These are phyloP conservation scores for Addax nasomaculatus DNA, from an alignment of 2,113 vertebrate genomes.

Conservation along the genomic window DNA sequence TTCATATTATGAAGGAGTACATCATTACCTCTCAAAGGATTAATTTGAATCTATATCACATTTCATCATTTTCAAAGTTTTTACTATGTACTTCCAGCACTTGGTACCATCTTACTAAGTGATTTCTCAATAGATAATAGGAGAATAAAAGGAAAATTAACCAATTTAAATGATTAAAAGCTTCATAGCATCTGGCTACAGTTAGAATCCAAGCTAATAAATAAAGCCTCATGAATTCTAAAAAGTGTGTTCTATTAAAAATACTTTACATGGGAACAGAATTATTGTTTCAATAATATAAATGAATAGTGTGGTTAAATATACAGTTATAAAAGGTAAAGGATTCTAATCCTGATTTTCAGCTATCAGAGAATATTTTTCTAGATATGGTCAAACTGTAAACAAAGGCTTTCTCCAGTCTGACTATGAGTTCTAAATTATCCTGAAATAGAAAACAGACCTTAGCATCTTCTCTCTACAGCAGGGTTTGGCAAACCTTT, in stretches of 20 bases:
- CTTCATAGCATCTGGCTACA: slow-evolving; percentile 31
- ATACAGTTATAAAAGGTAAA: slow-evolving; percentile 20
- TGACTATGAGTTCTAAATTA: background rate
- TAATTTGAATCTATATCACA: background rate
- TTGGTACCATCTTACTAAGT: background rate
- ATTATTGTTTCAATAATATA: slow-evolving; percentile 35
- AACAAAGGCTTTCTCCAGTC: background rate
- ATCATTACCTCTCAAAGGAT: slow-evolving; percentile 11
- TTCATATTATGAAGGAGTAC: background rate
- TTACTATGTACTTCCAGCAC: background rate
- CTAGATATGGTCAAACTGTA: background rate
- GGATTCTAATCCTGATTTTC: slow-evolving; percentile 4
- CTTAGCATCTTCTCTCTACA: background rate
- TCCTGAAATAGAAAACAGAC: background rate
- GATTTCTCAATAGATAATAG: slow-evolving; percentile 1
- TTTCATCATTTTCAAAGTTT: slow-evolving; percentile 15
- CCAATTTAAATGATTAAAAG: slow-evolving; percentile 51
- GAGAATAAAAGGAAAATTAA: slow-evolving; percentile 45
- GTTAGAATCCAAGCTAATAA: slow-evolving; percentile 55
- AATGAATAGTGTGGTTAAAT: slow-evolving; percentile 25
- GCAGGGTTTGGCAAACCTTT: background rate
- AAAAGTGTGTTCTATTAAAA: slow-evolving; percentile 41
- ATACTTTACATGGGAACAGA: slow-evolving; percentile 37
- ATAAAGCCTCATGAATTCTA: slow-evolving; percentile 41
- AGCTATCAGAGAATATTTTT: slow-evolving; percentile 8